These are phyloP conservation scores for Autographa pulchrina DNA, from an alignment of 2,888 invertebrate species.

Conservation along the genomic window DNA sequence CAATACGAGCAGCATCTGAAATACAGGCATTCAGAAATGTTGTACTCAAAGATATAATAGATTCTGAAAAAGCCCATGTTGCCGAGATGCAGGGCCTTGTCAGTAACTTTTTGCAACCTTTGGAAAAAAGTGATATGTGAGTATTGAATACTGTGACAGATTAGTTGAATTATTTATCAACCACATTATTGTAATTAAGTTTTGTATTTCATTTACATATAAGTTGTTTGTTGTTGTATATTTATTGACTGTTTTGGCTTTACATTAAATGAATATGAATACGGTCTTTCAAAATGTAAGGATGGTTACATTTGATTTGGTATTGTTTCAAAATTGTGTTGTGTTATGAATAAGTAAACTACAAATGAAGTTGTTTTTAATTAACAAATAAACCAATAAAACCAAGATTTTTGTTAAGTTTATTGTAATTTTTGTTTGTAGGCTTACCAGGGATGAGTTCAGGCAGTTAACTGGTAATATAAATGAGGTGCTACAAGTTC, in stretches of 20 bases:
- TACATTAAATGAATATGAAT: too few relatives aligned
- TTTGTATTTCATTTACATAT: too few relatives aligned
- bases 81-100: constrained; percentile 96
- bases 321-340: background rate
- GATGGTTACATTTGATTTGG: background rate
- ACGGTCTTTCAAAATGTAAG: too few relatives aligned
- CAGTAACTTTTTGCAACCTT: constrained; percentile 95
- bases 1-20: constrained; percentile 91
- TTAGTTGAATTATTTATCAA: background rate
- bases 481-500: constrained; percentile 95
- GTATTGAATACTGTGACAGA: constrained; percentile 67
- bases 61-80: constrained; percentile 97
- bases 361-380: too few relatives aligned
- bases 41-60: constrained; percentile 96
- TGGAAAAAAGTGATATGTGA: constrained; percentile 96
- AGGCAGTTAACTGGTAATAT: constrained; percentile 96
- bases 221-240: too few relatives aligned
- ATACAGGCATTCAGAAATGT: constrained; percentile 95
- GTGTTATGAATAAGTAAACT: too few relatives aligned
- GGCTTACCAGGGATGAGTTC: constrained; percentile 95
- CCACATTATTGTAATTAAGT: too few relatives aligned
- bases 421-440: constrained; percentile 71
- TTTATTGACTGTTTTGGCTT: too few relatives aligned
- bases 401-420: background rate
- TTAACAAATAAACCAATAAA: background rate